These are phyloP conservation scores for Xestia c-nigrum DNA, from an alignment of 2,888 invertebrate genomes.

Conservation along the genomic window DNA sequence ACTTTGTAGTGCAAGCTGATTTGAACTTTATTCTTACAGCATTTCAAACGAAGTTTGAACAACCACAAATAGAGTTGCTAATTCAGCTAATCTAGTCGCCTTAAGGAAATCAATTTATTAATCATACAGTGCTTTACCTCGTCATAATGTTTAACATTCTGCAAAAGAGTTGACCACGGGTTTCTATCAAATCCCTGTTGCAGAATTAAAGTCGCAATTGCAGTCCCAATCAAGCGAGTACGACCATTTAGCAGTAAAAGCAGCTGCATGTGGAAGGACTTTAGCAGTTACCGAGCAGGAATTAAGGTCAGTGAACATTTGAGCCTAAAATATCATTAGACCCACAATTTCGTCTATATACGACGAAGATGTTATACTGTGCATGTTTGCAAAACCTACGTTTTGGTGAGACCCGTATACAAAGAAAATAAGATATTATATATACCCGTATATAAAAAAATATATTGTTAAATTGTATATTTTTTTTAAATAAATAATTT, in stretches of 20 bases:
- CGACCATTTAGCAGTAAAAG: constrained; percentile 78
- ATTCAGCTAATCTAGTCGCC: too few species aligned
- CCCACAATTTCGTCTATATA: constrained; percentile 2
- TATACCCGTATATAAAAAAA: too few species aligned
- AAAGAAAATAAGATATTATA: constrained; percentile 10
- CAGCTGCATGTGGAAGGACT: constrained; percentile 85
- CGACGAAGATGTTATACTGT: constrained; percentile 14
- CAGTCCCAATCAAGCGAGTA: constrained; percentile 80
- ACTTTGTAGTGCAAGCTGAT: too few species aligned
- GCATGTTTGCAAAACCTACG: constrained; percentile 38
- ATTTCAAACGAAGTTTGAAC: too few species aligned
- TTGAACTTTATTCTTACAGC: too few species aligned
- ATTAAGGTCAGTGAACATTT: constrained; percentile 78
- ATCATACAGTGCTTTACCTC: too few species aligned
- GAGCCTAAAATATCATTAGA: constrained; percentile 14
- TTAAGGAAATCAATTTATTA: neutral
- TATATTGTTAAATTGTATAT: too few species aligned
- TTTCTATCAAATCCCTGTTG: constrained; percentile 23
- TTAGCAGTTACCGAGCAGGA: constrained; percentile 87
- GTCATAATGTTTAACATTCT: neutral
- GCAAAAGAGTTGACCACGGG: neutral
- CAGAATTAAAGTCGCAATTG: constrained; percentile 84
- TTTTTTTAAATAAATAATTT: too few species aligned
- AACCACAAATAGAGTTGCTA: too few species aligned
- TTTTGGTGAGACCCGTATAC: constrained; percentile 26